A percentile compares a stretch with the other conserved stretches of the same genome.
Evolutionary conservation across 2,888 invertebrate genomes (phyloP).

Genomic region (Melieria crassipennis): DNA sequence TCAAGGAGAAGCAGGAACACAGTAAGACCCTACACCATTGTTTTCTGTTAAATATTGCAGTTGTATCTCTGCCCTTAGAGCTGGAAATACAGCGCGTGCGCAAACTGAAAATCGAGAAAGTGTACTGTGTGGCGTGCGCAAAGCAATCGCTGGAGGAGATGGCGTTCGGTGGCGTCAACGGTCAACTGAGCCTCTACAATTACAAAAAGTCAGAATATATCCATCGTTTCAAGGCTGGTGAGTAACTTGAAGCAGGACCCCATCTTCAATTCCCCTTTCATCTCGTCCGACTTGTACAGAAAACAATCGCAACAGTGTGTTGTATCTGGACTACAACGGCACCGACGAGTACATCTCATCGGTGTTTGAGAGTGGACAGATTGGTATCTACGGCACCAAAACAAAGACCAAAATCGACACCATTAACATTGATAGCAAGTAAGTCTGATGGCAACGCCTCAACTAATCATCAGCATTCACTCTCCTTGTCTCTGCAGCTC

Average conservation of each 20-base stretch:
- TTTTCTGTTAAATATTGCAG: conserved; percentile 1
- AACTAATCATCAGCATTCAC: background rate
- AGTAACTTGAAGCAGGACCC: background rate
- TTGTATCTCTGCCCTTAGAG: conserved; percentile 24
- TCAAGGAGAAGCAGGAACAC: conserved; percentile 52
- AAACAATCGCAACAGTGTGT: conserved; percentile 53
- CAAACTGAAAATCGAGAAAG: conserved; percentile 59
- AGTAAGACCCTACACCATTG: conserved; percentile 42
- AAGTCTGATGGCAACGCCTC: conserved; percentile 30
- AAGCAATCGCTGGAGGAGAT: conserved; percentile 59
- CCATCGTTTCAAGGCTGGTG: conserved; percentile 58
- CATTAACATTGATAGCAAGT: conserved; percentile 58
- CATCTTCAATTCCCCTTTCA: background rate
- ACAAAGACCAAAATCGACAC: conserved; percentile 60
- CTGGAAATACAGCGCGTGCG: conserved; percentile 58
- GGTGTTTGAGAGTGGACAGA: conserved; percentile 60
- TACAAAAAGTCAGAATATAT: conserved; percentile 54
- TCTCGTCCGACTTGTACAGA: conserved; percentile 44
- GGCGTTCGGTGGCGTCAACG: conserved; percentile 61
- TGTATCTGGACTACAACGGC: conserved; percentile 61
- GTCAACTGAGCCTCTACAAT: conserved; percentile 58
- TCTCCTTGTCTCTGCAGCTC: conserved; percentile 48
- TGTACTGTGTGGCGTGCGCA: conserved; percentile 59
- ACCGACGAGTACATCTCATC: conserved; percentile 63
- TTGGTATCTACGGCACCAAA: conserved; percentile 61